Base-by-base conservation (phyloP, 2,888 invertebrate species). In the Blomia tropicalis region DNA sequence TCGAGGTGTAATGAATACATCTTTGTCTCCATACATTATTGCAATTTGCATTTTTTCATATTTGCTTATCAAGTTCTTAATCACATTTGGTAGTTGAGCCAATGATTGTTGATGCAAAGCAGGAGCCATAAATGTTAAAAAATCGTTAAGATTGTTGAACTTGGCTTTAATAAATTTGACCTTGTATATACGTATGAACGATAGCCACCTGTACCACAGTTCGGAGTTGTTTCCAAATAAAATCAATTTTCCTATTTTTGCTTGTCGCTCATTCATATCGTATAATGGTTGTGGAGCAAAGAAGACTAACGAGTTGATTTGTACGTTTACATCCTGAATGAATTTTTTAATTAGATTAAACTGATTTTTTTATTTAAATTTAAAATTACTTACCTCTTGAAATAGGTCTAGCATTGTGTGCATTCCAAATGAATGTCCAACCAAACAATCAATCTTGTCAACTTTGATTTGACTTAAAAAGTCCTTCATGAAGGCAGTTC, bases 131-230 rank as follows among this genome's bases (percentile, higher is more conserved):
- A 47, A 27, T 7, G 14, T 7, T 14, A 47, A n/a, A 19, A 47
- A 47, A 22, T 47, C 51, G 51, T 47, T 27, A 19, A 47, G 7
- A n/a, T 27, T 47, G 51, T 47, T n/a, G 51, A 47, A 47, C 22
- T 27, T 22, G 23, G 27, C 23, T 47, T 7, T 7, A 11, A 19
- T 22, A 14, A 22, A n/a, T 7, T 7, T 11, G 11, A 22, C n/a
- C 22, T 47, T 22, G 51, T 47, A 27, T 7, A 47, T 7, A 22
- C 27, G 7, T 11, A 47, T 22, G 5, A 7, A n/a, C 11, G 22
- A 22, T 7, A 47, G 51, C 7, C 7, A 27, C 7, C 22, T 22
- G 51, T 14, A 47, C 51, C 51, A 47, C 23, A 7, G 22, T 14
- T 47, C 51, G 27, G 23, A 22, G 7, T 27, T 22, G 51, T 7